A percentile compares a stretch with the other conserved stretches of the same genome.
Conservation (phyloP, 2,888 invertebrate species). For the Drosophila nr. perissopoda region DNA sequence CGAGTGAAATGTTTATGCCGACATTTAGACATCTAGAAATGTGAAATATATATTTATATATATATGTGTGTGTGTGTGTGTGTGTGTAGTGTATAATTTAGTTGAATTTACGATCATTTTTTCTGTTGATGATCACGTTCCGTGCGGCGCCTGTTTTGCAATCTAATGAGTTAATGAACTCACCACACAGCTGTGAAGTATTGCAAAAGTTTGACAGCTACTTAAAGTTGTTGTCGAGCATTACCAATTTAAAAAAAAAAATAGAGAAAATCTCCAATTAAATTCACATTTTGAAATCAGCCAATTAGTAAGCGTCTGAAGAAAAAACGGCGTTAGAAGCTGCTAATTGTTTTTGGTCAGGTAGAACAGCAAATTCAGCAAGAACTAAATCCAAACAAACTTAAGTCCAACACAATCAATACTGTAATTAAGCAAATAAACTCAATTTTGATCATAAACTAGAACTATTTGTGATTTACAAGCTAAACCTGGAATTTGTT, state of each 20-base stretch:
- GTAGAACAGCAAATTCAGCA: background rate
- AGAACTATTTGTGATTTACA: background rate
- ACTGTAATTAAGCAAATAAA: background rate
- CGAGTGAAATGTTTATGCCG: slow-evolving; percentile 64
- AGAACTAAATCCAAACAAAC: background rate
- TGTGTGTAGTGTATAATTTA: slow-evolving; percentile 21
- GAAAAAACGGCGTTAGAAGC: background rate
- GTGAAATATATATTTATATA: slow-evolving; percentile 19
- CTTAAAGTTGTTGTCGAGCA: background rate
- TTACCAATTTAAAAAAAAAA: slow-evolving; percentile 1
- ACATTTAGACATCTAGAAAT: slow-evolving; percentile 51
- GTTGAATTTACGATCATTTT: slow-evolving; percentile 38
- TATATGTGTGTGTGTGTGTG: slow-evolving; percentile 1
- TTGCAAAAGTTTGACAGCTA: slow-evolving; percentile 38
- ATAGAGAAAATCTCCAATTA: slow-evolving; percentile 7
- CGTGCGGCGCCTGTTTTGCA: slow-evolving; percentile 44
- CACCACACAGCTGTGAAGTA: slow-evolving; percentile 14
- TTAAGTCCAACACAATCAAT: background rate
- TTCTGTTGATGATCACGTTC: slow-evolving; percentile 40
- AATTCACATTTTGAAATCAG: background rate
- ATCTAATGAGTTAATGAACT: slow-evolving; percentile 41
- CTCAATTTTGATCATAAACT: background rate
- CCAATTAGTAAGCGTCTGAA: background rate
- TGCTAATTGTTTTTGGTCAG: background rate
- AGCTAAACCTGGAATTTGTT: background rate